Evolutionary conservation across 2,888 invertebrate genomes (phyloP).

Genomic region (Drosophila ochracea): DNA sequence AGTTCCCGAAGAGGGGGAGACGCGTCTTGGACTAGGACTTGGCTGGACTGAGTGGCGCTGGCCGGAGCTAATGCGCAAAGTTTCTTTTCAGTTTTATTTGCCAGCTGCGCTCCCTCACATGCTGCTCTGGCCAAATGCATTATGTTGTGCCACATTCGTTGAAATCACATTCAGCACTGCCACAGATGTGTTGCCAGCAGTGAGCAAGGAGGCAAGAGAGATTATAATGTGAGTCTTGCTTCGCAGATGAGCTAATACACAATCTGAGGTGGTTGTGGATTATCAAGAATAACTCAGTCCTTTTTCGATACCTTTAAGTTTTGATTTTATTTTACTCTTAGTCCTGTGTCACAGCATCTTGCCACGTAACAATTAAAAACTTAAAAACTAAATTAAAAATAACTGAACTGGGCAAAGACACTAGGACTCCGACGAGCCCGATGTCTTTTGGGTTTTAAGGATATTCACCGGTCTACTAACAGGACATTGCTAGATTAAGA

Average conservation of each 20-base stretch:
- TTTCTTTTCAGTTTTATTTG: slow-evolving; percentile 64
- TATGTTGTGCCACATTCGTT: slow-evolving; percentile 41
- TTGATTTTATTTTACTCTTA: background rate
- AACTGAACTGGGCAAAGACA: background rate
- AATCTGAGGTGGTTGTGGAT: background rate
- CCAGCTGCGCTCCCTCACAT: slow-evolving; percentile 59
- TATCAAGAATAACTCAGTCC: background rate
- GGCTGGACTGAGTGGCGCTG: slow-evolving; percentile 77
- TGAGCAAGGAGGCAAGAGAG: background rate
- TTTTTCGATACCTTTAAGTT: background rate
- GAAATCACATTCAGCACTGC: slow-evolving; percentile 40
- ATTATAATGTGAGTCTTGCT: background rate
- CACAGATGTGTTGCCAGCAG: slow-evolving; percentile 19
- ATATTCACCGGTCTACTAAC: too few species aligned
- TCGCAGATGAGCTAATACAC: background rate
- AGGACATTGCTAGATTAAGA: background rate
- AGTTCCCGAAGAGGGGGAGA: slow-evolving; percentile 35
- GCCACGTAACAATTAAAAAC: background rate
- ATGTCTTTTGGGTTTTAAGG: too few species aligned
- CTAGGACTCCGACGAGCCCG: background rate
- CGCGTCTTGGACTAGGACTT: slow-evolving; percentile 41
- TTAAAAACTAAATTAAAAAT: background rate
- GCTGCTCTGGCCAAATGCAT: slow-evolving; percentile 31
- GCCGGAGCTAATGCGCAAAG: slow-evolving; percentile 73
- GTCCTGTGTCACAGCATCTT: background rate